A percentile compares a stretch with the other conserved stretches of the same genome.
These are phyloP conservation scores for Watsonalla cultraria DNA, from an alignment of 2,888 invertebrate species.

Conservation along the genomic window DNA sequence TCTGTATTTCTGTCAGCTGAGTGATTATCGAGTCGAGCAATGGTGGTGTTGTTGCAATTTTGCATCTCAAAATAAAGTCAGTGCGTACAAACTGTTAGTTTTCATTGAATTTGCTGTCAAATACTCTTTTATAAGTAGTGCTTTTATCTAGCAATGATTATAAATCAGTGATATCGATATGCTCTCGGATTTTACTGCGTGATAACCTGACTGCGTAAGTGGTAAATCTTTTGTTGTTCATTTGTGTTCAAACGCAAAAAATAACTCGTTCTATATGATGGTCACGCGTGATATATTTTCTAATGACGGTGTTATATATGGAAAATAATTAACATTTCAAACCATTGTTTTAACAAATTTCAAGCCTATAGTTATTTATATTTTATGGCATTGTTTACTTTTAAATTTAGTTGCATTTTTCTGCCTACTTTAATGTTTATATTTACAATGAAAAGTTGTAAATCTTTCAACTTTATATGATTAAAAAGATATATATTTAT, in stretches of 20 bases:
- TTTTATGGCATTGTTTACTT: too few species aligned
- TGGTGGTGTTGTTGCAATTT: slow-evolving; percentile 63
- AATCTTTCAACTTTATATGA: too few species aligned
- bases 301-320: slow-evolving; percentile 4
- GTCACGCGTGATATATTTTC: slow-evolving; percentile 18
- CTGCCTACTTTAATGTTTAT: too few species aligned
- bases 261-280: slow-evolving; percentile 41
- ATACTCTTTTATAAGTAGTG: background rate
- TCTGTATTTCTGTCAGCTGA: slow-evolving; percentile 23
- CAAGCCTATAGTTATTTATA: too few species aligned
- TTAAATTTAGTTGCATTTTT: too few species aligned
- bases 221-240: slow-evolving; percentile 60
- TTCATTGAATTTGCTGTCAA: slow-evolving; percentile 18
- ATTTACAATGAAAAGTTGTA: too few species aligned
- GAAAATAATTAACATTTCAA: background rate
- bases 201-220: slow-evolving; percentile 56
- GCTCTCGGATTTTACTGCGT: slow-evolving; percentile 28
- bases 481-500: too few species aligned
- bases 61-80: slow-evolving; percentile 30
- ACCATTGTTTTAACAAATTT: too few species aligned
- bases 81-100: slow-evolving; percentile 24
- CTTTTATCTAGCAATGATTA: slow-evolving; percentile 10
- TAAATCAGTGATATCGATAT: slow-evolving; percentile 26
- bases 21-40: slow-evolving; percentile 44
- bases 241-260: slow-evolving; percentile 53